Percentiles rank a stretch among this genome's conserved stretches.
Conservation (phyloP, 2,113 vertebrate genomes). For the Eupsittula cactorum region DNA sequence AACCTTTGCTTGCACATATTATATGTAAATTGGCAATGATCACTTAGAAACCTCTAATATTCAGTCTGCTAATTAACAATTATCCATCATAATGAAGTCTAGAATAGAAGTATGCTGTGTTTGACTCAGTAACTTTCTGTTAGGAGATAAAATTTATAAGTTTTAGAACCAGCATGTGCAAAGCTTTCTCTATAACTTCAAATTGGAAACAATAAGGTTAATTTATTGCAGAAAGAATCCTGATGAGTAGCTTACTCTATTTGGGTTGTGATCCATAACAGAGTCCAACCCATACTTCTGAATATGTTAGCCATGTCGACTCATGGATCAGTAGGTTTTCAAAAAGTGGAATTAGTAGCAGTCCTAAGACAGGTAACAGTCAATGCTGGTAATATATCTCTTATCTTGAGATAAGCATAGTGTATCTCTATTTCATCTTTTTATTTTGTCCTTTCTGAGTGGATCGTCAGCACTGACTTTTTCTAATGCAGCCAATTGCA, state of each 20-base stretch:
- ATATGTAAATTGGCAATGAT: constrained; percentile 54
- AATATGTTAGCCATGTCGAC: background rate
- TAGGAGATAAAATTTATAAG: constrained; percentile 21
- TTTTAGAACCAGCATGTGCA: constrained; percentile 6
- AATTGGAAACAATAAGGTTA: background rate
- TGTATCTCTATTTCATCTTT: background rate
- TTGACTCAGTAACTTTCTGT: background rate
- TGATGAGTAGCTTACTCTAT: background rate
- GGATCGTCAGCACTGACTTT: background rate
- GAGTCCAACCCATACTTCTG: background rate
- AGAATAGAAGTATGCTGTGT: background rate
- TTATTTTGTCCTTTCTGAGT: background rate
- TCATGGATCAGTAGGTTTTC: background rate
- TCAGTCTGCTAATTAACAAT: constrained; percentile 58
- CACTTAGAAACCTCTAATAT: constrained; percentile 32
- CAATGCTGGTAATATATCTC: background rate
- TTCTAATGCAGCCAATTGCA: background rate
- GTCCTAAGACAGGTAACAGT: background rate
- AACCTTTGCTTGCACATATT: constrained; percentile 60
- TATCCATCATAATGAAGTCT: constrained; percentile 55
- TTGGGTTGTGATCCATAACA: background rate
- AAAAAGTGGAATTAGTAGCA: background rate
- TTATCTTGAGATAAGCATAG: background rate
- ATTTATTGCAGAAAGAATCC: constrained; percentile 24
- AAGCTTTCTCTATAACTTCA: background rate